These are phyloP conservation scores for Promerops cafer DNA, from an alignment of 2,113 vertebrate species.

Conservation along the genomic window DNA sequence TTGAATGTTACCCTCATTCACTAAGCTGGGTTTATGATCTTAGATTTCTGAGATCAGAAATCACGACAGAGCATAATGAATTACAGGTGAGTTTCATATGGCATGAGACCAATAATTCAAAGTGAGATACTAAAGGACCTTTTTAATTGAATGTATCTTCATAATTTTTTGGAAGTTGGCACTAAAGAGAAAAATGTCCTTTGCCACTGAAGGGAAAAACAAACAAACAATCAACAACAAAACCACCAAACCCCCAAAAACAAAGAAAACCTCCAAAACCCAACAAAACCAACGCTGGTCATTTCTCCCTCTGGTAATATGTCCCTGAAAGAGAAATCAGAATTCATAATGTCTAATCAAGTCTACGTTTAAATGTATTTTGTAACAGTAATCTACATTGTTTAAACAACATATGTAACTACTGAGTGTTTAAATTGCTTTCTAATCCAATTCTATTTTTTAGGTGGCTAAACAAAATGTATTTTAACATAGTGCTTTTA, in stretches of 20 bases:
- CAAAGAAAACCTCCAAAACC: neutral
- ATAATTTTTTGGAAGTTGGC: neutral
- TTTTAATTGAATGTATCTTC: neutral
- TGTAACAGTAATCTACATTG: neutral
- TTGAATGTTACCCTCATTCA: neutral
- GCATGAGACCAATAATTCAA: neutral
- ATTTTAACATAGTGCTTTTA: slow-evolving; percentile 79
- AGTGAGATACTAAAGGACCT: neutral
- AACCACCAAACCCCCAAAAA: accelerated
- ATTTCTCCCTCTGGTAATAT: neutral
- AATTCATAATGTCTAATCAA: neutral
- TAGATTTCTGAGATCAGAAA: neutral
- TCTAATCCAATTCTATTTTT: slow-evolving; percentile 36
- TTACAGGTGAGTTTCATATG: neutral
- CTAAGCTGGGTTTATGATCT: neutral
- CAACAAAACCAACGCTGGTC: accelerated
- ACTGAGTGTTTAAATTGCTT: slow-evolving; percentile 24
- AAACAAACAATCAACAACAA: neutral
- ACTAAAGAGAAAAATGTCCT: neutral
- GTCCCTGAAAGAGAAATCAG: neutral
- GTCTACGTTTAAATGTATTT: neutral
- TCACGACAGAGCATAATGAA: neutral
- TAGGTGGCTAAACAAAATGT: slow-evolving; percentile 2
- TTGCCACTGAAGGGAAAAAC: neutral
- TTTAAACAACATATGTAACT: neutral